Conservation (phyloP, 1,140 invertebrate species). For the Drosophila melanica region DNA sequence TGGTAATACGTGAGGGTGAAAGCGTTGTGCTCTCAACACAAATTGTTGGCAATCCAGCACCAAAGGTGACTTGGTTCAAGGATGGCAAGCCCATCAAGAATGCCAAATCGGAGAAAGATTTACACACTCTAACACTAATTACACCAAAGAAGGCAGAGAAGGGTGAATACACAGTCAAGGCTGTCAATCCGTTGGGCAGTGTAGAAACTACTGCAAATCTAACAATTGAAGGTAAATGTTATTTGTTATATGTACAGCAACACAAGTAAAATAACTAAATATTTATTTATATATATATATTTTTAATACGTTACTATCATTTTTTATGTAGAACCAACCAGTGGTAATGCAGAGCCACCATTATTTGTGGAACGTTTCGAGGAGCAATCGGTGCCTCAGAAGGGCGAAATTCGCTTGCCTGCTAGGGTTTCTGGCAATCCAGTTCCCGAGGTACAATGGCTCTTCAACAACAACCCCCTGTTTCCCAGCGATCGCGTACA, state of each 20-base stretch:
- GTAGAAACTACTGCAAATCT: conserved; percentile 90
- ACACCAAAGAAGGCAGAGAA: conserved; percentile 88
- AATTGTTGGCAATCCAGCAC: conserved; percentile 92
- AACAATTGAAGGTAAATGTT: conserved; percentile 90
- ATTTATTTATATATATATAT: too few species aligned
- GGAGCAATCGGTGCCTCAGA: conserved; percentile 92
- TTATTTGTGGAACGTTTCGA: conserved; percentile 94
- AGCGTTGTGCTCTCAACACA: conserved; percentile 90
- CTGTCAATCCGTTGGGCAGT: conserved; percentile 90
- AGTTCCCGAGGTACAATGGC: conserved; percentile 94
- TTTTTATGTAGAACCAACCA: conserved; percentile 86
- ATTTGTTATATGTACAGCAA: conserved; percentile 50
- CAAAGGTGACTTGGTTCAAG: conserved; percentile 92
- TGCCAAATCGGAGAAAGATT: conserved; percentile 88
- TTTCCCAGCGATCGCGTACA: conserved; percentile 89
- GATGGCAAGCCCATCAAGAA: conserved; percentile 89
- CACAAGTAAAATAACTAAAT: neutral
- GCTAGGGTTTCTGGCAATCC: conserved; percentile 96
- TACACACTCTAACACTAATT: conserved; percentile 88
- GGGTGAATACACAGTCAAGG: conserved; percentile 92
- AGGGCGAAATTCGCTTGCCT: conserved; percentile 90
- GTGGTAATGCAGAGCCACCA: conserved; percentile 90
- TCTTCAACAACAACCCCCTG: conserved; percentile 93
- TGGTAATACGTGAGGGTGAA: conserved; percentile 91
- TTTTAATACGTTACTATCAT: neutral